Evolutionary conservation across 2,888 invertebrate species (phyloP).

Genomic region (Tenthredo distinguenda): DNA sequence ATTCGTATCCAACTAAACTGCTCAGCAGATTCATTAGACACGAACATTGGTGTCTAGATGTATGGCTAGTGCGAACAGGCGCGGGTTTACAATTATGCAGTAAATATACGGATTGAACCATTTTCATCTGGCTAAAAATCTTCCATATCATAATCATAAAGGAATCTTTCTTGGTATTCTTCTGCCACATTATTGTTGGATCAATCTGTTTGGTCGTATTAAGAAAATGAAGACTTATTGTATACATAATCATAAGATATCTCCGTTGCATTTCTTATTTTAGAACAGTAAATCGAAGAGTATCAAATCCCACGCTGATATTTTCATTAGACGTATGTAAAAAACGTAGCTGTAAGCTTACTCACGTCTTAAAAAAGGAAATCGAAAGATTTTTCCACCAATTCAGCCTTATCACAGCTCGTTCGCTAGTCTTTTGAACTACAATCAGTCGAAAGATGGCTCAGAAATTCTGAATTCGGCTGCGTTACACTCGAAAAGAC

Average conservation of each 20-base stretch:
- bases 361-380: neutral
- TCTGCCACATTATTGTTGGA: neutral
- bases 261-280: neutral
- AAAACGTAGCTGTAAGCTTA: neutral
- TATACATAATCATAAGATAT: neutral
- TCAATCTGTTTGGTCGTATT: neutral
- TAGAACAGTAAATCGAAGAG: neutral
- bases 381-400: neutral
- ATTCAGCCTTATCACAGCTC: neutral
- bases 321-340: neutral
- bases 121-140: neutral
- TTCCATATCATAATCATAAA: neutral
- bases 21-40: neutral
- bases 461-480: neutral
- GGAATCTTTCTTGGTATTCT: neutral
- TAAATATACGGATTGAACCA: neutral
- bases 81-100: neutral
- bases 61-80: constrained; percentile 8
- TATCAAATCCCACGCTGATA: neutral
- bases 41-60: neutral
- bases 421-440: neutral
- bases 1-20: neutral
- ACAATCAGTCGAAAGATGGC: neutral
- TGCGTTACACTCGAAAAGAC: neutral
- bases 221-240: neutral